Percentiles rank a stretch among this genome's conserved stretches.
These are phyloP conservation scores for Chromoteleia sp. DNA, from an alignment of 2,888 invertebrate genomes.

Conservation along the genomic window DNA sequence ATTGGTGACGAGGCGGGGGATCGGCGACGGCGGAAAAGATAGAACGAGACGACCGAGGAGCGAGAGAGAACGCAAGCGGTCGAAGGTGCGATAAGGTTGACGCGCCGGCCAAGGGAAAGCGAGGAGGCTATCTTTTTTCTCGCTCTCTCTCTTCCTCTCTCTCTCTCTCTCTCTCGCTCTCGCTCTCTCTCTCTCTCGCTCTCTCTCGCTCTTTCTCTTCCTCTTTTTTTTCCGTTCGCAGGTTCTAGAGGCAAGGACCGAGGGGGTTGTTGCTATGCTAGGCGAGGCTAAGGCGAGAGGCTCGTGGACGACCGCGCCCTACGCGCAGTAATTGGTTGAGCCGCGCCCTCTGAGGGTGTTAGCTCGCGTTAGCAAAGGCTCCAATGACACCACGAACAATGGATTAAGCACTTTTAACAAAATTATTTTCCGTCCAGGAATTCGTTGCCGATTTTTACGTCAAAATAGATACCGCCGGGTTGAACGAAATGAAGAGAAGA, in stretches of 20 bases:
- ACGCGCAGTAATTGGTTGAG: constrained; percentile 81
- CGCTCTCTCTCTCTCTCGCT: constrained; percentile 10
- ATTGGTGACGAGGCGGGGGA: constrained; percentile 27
- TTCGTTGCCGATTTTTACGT: constrained; percentile 20
- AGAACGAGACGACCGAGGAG: background rate
- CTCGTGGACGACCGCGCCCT: constrained; percentile 78
- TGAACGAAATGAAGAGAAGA: background rate
- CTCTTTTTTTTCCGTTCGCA: constrained; percentile 53
- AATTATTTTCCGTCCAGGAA: constrained; percentile 46
- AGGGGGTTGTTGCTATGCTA: constrained; percentile 72
- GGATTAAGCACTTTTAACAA: constrained; percentile 61
- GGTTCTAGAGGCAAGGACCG: constrained; percentile 64
- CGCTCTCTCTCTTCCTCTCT: constrained; percentile 26
- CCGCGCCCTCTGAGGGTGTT: constrained; percentile 80
- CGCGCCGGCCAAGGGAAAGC: constrained; percentile 46
- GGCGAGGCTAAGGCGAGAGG: constrained; percentile 65
- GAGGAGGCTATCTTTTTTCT: constrained; percentile 46
- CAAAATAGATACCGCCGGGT: constrained; percentile 2
- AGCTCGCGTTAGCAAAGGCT: constrained; percentile 70
- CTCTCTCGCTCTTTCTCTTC: constrained; percentile 26
- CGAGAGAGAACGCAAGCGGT: constrained; percentile 15
- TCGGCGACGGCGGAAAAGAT: constrained; percentile 5
- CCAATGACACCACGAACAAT: constrained; percentile 68
- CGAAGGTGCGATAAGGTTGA: constrained; percentile 63
- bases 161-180: background rate